Conservation (phyloP, 2,113 vertebrate species). For the Oplegnathus fasciatus region DNA sequence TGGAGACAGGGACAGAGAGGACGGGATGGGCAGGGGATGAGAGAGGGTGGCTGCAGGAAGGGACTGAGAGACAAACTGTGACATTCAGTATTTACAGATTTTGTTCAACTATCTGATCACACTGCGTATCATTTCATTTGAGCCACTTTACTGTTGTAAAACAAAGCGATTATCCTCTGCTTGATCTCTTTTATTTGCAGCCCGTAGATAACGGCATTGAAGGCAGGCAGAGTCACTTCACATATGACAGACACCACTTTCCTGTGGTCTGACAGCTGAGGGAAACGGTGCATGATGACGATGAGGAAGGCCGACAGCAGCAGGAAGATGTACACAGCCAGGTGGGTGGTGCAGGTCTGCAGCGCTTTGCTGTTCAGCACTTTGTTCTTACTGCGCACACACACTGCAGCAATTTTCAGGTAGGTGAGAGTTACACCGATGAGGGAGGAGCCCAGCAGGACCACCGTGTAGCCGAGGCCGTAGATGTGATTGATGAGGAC, state of each 20-base stretch:
- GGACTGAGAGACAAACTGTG: too few species aligned
- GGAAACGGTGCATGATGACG: constrained; percentile 67
- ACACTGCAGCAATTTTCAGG: constrained; percentile 60
- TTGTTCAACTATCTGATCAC: too few species aligned
- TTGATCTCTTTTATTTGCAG: constrained; percentile 73
- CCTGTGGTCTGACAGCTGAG: constrained; percentile 45
- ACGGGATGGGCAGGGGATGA: too few species aligned
- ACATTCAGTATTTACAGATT: too few species aligned
- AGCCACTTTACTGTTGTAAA: background rate
- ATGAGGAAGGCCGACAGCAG: constrained; percentile 2
- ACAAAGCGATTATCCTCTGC: constrained; percentile 2
- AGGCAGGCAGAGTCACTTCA: constrained; percentile 49
- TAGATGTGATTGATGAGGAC: constrained; percentile 70
- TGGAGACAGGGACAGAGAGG: too few species aligned
- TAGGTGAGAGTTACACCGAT: constrained; percentile 70
- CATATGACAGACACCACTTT: constrained; percentile 60
- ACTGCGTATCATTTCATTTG: background rate
- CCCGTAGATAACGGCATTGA: constrained; percentile 74
- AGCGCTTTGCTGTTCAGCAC: constrained; percentile 58
- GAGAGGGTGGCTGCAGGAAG: too few species aligned
- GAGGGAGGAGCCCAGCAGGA: constrained; percentile 54
- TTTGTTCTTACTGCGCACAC: constrained; percentile 48
- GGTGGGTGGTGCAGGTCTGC: constrained; percentile 76
- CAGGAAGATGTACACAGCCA: constrained; percentile 67
- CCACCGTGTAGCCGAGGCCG: constrained; percentile 42